Percentiles rank a stretch among this genome's conserved stretches.
Conservation (phyloP, 2,888 invertebrate genomes). For the Leptinotarsa rubiginosa region DNA sequence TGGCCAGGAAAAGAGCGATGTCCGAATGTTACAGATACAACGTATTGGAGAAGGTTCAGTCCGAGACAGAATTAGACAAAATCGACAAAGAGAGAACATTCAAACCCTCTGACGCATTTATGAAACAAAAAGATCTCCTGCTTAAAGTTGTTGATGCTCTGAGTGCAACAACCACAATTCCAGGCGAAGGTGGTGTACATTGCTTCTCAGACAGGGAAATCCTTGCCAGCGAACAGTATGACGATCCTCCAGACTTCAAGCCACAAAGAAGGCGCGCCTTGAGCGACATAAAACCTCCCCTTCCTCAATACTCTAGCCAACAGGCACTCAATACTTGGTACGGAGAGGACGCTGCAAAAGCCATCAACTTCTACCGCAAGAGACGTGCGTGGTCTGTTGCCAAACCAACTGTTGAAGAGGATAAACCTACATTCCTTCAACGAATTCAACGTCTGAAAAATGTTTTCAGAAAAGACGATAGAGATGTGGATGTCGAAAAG, state of each 20-base stretch:
- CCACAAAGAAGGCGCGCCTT: conserved; percentile 69
- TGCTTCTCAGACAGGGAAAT: conserved; percentile 82
- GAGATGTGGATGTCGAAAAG: conserved; percentile 56
- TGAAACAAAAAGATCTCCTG: conserved; percentile 81
- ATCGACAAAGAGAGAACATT: conserved; percentile 85
- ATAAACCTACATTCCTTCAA: conserved; percentile 32
- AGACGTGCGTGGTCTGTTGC: conserved; percentile 48
- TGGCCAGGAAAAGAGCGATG: conserved; percentile 69
- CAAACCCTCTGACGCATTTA: conserved; percentile 73
- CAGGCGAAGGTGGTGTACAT: conserved; percentile 70
- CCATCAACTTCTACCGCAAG: conserved; percentile 68
- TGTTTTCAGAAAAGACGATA: conserved; percentile 43
- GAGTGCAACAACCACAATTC: conserved; percentile 67
- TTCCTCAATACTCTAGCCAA: conserved; percentile 54
- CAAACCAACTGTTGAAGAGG: conserved; percentile 28
- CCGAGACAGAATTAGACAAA: conserved; percentile 73
- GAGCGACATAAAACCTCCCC: conserved; percentile 69
- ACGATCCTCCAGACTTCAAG: conserved; percentile 29
- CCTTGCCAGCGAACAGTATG: conserved; percentile 74
- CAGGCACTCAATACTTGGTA: conserved; percentile 75
- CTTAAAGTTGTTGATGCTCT: conserved; percentile 83
- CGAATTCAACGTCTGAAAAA: conserved; percentile 48
- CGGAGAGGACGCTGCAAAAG: conserved; percentile 73
- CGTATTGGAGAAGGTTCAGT: conserved; percentile 74
- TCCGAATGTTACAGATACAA: conserved; percentile 70